A percentile compares a stretch with the other conserved stretches of the same genome.
Evolutionary conservation across 2,113 vertebrate genomes (phyloP).

Genomic region (Ictalurus punctatus): DNA sequence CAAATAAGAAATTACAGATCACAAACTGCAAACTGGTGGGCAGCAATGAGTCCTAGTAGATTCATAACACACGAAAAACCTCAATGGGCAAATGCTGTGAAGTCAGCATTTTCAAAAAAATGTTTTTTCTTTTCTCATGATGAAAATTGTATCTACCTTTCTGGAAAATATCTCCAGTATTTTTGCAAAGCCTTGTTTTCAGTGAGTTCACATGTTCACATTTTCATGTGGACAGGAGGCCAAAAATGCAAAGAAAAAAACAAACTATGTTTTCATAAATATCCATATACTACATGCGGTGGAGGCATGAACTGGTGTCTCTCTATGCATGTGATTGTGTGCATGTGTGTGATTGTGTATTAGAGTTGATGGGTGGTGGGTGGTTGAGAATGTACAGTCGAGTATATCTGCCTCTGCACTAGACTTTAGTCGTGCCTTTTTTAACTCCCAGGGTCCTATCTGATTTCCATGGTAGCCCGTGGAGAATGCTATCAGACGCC

Average conservation of each 20-base stretch:
- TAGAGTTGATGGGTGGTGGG: neutral
- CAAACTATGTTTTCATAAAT: neutral
- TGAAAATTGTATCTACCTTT: too few relatives aligned
- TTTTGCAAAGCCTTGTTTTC: neutral
- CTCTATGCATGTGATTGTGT: conserved; percentile 2
- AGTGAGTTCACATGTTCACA: neutral
- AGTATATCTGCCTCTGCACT: conserved; percentile 22
- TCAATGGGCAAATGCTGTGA: neutral
- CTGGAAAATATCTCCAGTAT: neutral
- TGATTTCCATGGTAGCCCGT: conserved; percentile 49
- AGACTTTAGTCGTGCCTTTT: conserved; percentile 39
- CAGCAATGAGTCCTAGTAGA: neutral
- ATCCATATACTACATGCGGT: neutral
- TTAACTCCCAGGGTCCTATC: conserved; percentile 46
- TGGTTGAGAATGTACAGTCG: conserved; percentile 6
- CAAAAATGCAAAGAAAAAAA: neutral
- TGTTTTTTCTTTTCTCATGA: neutral
- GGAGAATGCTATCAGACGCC: conserved; percentile 51
- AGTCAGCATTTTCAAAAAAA: too few relatives aligned
- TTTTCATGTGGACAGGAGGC: neutral
- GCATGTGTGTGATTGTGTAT: conserved; percentile 36
- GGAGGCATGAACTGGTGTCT: neutral
- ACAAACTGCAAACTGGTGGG: too few relatives aligned
- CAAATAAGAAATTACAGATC: too few relatives aligned
- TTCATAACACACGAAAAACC: neutral